Evolutionary conservation across 2,797 vertebrate species (phyloP), one percentile per base, ranked within the genome.

Genomic region (Pangasius djambal): DNA sequence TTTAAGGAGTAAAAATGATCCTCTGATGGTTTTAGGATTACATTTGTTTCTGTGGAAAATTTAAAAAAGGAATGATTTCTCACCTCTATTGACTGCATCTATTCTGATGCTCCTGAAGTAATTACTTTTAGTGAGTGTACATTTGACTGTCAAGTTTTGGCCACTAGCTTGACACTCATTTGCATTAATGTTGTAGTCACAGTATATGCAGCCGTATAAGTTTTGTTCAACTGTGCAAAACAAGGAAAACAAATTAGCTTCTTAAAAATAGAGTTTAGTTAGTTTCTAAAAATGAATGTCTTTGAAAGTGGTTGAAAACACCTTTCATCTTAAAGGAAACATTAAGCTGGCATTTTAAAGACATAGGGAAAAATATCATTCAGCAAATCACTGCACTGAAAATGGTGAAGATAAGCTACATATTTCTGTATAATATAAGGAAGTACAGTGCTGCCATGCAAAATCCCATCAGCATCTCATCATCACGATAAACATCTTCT

Each of bases 161-260:
- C n/a, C 25, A 18, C 2, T 65, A 0, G 0, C 0, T 37, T 3
- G 6, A 34, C 0, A 44, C 0, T 0, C 20, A 81, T 93, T 94
- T 61, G 0, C 52, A 9, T 0, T 0, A 3, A 90, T 10, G 0
- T 0, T 0, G 18, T 90, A 82, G 0, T 83, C 0, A 72, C 93
- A 18, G 0, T 0, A 48, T 63, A 90, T 86, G 87, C 95, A 95
- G 87, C 85, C 69, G 0, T 0, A 48, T 48, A 48, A 1, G 48
- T 48, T 18, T 4, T 0, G 2, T 50, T 50, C 0, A 0, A 0
- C 92, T 93, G 92, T 83, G 13, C 67, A 92, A 86, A 86, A 75
- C 37, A 77, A 77, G 48, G 3, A n/a, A 50, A 82, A 34, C 44
- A 50, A 12, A 12, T 48, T 4, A 75, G 40, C 6, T 75, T 22